Percentiles rank a stretch among this genome's conserved stretches.
Conservation (phyloP, 1,140 invertebrate species). For the Magallana gigas region DNA sequence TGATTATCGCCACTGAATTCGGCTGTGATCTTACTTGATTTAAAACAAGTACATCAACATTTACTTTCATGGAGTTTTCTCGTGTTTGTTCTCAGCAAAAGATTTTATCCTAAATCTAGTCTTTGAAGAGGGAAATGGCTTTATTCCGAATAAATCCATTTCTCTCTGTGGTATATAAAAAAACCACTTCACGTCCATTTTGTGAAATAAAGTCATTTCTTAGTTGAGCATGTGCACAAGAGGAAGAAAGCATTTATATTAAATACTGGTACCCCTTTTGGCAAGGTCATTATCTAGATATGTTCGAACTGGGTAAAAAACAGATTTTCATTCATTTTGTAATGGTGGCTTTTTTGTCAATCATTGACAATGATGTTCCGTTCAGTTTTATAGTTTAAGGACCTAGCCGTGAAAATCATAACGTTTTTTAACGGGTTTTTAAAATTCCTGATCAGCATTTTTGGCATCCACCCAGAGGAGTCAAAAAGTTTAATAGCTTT, state of each 20-base stretch:
- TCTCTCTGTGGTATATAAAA: too few relatives aligned
- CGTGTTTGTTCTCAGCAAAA: background rate
- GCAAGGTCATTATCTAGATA: too few relatives aligned
- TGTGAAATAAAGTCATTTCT: too few relatives aligned
- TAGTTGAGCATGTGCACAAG: too few relatives aligned
- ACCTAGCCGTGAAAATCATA: constrained; percentile 6
- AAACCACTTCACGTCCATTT: too few relatives aligned
- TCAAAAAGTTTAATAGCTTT: constrained; percentile 30
- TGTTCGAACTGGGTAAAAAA: too few relatives aligned
- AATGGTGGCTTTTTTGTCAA: too few relatives aligned
- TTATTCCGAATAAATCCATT: too few relatives aligned
- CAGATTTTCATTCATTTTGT: too few relatives aligned
- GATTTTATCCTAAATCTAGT: background rate
- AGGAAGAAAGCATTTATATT: too few relatives aligned
- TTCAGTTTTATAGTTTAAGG: background rate
- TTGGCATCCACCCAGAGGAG: background rate
- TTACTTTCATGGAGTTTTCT: constrained; percentile 22
- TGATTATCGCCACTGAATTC: background rate
- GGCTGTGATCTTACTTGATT: background rate
- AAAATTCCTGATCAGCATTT: constrained; percentile 34
- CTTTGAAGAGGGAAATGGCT: background rate
- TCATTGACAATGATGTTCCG: too few relatives aligned
- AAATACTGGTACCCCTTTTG: too few relatives aligned
- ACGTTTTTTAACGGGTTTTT: background rate
- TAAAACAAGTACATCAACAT: background rate